A percentile compares a stretch with the other conserved stretches of the same genome.
Evolutionary conservation across 2,888 invertebrate species (phyloP).

Genomic region (Dryobota labecula): DNA sequence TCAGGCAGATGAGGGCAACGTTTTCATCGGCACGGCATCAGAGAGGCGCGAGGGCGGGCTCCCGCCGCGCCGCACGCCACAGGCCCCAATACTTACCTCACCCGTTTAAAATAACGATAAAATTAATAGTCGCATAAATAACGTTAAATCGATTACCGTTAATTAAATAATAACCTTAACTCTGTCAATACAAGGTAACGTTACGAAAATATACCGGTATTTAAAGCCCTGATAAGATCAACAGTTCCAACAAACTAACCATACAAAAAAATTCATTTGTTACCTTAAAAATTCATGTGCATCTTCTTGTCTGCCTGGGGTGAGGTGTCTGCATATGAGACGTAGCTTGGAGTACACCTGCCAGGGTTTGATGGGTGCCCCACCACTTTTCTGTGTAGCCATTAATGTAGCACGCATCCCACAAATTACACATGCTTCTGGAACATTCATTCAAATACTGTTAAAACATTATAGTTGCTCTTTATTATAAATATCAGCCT

Average conservation of each 20-base stretch:
- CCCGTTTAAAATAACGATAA: no score
- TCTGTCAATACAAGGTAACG: no score
- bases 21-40: no score
- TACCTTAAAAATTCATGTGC: constrained; percentile 98
- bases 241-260: not conserved
- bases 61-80: no score
- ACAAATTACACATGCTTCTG: constrained; percentile 95
- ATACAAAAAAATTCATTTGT: not conserved
- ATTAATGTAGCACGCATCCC: constrained; percentile 95
- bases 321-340: constrained; percentile 95
- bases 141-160: no score
- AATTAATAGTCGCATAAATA: no score
- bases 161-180: no score
- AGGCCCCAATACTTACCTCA: no score
- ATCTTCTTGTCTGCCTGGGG: constrained; percentile 98
- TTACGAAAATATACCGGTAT: no score
- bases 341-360: constrained; percentile 95
- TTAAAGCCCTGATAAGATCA: no score
- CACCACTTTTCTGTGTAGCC: constrained; percentile 91
- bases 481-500: constrained; percentile 24
- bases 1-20: no score
- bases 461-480: constrained; percentile 35
- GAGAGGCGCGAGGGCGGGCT: no score
- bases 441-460: constrained; percentile 60
- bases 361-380: constrained; percentile 94